Evolutionary conservation across 2,888 invertebrate species (phyloP), one percentile per base, ranked within the genome.

Genomic region (Aspidiotus destructor): DNA sequence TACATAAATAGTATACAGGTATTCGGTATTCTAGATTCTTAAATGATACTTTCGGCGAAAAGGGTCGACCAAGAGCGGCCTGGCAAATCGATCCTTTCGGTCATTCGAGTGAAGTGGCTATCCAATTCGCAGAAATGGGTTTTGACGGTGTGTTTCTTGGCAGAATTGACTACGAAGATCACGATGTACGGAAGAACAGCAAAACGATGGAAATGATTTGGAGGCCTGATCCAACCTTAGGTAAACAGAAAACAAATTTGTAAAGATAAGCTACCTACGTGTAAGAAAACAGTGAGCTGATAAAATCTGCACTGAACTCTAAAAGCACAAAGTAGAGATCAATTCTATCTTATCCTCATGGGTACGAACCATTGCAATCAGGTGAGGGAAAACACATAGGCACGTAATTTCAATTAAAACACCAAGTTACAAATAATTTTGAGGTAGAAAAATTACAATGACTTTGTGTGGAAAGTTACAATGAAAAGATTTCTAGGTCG

Each of bases 41-140:
- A 0, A 84, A 85, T 71, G 85, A 87, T 60, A 85, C 85, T 0
- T 81, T 89, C 60, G 88, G 87, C 0, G 81, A 83, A 1, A 91
- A 90, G 73, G 90, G 84, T 0, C 81, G 85, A 42, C 90, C 92
- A 0, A 83, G 82, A 65, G 82, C 88, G 0, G 89, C 86, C 0
- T 91, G 91, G 91, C 90, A 92, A 78, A 89, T 92, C 16, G 92
- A 92, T 79, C 87, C 90, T 0, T 92, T 92, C 75, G 92, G 92
- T 0, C 92, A 92, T 75, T 83, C 84, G 40, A 77, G 81, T 71
- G 88, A 88, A 75, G 85, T 85, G 73, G 85, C 86, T 0, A 85
- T 86, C 15, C 75, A 81, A 42, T 81, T 83, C 8, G 82, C 83
- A 0, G 82, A 85, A 75, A 81, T 87, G 81, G 86, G 86, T 0